phyloP scores from a whole-genome alignment of 2,888 invertebrate species.

The Apeira syringaria region DNA sequence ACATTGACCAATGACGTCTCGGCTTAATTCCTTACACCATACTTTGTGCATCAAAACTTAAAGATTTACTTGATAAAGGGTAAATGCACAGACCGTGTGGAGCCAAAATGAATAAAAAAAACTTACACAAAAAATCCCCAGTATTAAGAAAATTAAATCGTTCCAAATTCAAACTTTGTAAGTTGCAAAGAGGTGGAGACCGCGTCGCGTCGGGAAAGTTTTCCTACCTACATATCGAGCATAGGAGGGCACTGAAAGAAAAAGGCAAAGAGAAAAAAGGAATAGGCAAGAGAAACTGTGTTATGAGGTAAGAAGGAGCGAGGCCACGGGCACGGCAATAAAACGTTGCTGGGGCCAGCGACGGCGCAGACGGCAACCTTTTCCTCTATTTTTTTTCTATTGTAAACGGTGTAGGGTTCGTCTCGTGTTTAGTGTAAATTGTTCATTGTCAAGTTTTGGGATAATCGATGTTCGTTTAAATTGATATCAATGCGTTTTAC shows the following conservation, averaged over 20 bases:
- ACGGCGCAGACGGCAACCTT: constrained; percentile 57
- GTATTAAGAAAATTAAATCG: constrained; percentile 25
- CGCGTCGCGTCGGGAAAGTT: constrained; percentile 44
- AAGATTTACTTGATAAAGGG: no score
- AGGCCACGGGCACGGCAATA: constrained; percentile 77
- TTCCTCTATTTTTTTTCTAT: constrained; percentile 49
- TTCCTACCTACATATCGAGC: constrained; percentile 53
- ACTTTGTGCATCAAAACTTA: no score
- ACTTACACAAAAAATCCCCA: no score
- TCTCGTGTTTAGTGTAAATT: constrained; percentile 45
- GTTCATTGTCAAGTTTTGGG: constrained; percentile 12
- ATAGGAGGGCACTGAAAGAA: constrained; percentile 42
- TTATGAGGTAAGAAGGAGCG: constrained; percentile 76
- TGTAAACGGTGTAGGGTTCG: constrained; percentile 31
- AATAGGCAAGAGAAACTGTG: constrained; percentile 69
- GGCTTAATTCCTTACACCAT: no score
- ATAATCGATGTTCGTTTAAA: no score
- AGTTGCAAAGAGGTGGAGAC: constrained; percentile 43
- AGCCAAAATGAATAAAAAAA: no score
- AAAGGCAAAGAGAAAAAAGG: constrained; percentile 44
- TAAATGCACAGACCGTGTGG: no score
- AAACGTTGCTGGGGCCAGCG: constrained; percentile 76
- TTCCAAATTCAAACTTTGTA: constrained; percentile 44
- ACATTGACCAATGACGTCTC: no score
- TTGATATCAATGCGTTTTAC: no score